Evolutionary conservation across 2,888 invertebrate genomes (phyloP).

Genomic region (Mayetiola destructor): DNA sequence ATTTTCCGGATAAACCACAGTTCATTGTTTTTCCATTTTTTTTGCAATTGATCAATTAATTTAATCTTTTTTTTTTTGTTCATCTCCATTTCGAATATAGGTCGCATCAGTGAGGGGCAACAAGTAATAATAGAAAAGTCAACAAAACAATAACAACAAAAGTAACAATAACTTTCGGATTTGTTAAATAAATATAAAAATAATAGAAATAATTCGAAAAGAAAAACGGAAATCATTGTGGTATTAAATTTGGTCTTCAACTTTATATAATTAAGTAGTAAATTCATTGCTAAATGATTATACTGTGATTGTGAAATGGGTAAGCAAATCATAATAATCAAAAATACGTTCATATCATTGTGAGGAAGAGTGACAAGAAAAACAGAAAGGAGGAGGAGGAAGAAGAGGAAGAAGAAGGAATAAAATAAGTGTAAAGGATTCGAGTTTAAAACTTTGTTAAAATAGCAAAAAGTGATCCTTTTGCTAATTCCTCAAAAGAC

Average conservation of each 20-base stretch:
- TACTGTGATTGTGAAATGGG: constrained; percentile 13
- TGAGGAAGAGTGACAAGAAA: no score
- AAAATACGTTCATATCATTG: no score
- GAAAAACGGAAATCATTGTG: background rate
- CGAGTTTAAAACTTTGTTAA: no score
- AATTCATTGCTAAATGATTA: constrained; percentile 12
- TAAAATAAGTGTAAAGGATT: no score
- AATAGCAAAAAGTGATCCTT: background rate
- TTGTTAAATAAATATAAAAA: no score
- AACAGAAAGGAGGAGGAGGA: no score
- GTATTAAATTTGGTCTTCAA: constrained; percentile 8
- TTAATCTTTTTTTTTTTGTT: background rate
- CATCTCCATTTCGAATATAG: background rate
- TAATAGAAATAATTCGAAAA: no score
- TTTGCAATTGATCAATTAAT: background rate
- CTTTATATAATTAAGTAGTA: constrained; percentile 11
- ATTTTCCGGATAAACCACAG: background rate
- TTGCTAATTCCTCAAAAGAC: background rate
- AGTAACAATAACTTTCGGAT: background rate
- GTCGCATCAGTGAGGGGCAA: background rate
- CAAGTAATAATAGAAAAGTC: background rate
- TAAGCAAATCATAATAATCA: no score
- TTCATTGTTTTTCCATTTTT: background rate
- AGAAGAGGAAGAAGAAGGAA: no score
- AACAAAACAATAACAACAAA: background rate